Base-by-base conservation (phyloP, 2,888 invertebrate species). In the Sarcophaga caerulescens region DNA sequence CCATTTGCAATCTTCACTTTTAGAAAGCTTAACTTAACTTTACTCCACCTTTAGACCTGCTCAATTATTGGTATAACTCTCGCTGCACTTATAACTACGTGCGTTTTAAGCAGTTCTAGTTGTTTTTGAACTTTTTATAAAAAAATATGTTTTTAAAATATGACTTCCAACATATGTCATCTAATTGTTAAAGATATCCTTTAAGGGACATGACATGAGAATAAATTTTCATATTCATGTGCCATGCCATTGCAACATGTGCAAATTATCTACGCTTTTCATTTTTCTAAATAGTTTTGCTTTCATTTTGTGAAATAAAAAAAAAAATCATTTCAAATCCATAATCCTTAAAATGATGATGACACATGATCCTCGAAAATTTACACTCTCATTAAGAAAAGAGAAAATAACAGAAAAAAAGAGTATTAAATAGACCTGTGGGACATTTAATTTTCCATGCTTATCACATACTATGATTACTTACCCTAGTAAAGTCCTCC, bases 361-460 rank as follows among this genome's bases (percentile, higher is more conserved):
- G 76, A 82, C 84, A 84, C 62, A 80, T 77, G 73, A 81, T 71
- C 21, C 65, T 74, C 57, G 21, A 77, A 69, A 83, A 83, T 73
- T 77, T 25, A 81, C 87, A 84, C 82, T 73, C 52, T 57, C 52
- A 59, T 12, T 21, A 14, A 21, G 25, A 59, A 59, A 44, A 45
- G 4, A 59, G 4, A 25, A n/a, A 74, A 44, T 52, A n/a, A 79
- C 57, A 35, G 73, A 62, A 70, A 80, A 84, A 10, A 2, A 35
- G 35, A 62, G n/a, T 2, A 3, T 47, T n/a, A 71, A 74, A 78
- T 44, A 23, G 23, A 44, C n/a, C 19, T 68, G 69, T 63, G 63
- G 75, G 25, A 62, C 60, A 81, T 69, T 17, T 81, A 88, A 90
- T 89, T 89, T 88, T 88, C 75, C 81, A 90, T 84, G 90, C 86